Percentiles rank a stretch among this genome's conserved stretches.
These are phyloP conservation scores for Drosophila prostipennis DNA, from an alignment of 2,888 invertebrate species.

Conservation along the genomic window DNA sequence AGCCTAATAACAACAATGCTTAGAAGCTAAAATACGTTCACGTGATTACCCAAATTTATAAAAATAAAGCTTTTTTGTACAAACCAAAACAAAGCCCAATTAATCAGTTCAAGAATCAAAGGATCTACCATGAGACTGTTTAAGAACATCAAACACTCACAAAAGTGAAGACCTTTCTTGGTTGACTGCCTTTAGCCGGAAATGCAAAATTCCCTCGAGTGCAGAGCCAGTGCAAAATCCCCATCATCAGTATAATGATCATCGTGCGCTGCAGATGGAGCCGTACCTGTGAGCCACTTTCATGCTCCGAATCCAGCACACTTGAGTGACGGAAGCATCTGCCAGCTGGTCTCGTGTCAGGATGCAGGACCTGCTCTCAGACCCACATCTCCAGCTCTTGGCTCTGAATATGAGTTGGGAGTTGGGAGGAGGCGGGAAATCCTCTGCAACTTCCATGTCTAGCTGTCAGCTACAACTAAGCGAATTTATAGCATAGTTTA, in stretches of 20 bases:
- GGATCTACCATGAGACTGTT: background rate
- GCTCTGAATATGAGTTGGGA: slow-evolving; percentile 22
- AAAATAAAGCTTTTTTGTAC: too few species aligned
- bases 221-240: slow-evolving; percentile 16
- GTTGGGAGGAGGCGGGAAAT: background rate
- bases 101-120: background rate
- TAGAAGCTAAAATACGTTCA: too few species aligned
- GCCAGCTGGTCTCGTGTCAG: slow-evolving; percentile 39
- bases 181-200: slow-evolving; percentile 27
- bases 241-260: slow-evolving; percentile 21
- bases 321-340: slow-evolving; percentile 50
- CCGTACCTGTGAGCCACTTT: slow-evolving; percentile 35
- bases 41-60: too few species aligned
- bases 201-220: slow-evolving; percentile 30
- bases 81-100: background rate
- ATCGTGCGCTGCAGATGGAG: slow-evolving; percentile 22
- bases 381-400: slow-evolving; percentile 3
- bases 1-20: too few species aligned
- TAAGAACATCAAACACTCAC: background rate
- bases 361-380: slow-evolving; percentile 3
- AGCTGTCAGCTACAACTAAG: slow-evolving; percentile 35
- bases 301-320: slow-evolving; percentile 37
- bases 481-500: slow-evolving; percentile 41
- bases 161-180: slow-evolving; percentile 4
- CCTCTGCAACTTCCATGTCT: slow-evolving; percentile 22